These are phyloP conservation scores for Ormyrus rosae DNA, from an alignment of 2,888 invertebrate genomes.

Conservation along the genomic window DNA sequence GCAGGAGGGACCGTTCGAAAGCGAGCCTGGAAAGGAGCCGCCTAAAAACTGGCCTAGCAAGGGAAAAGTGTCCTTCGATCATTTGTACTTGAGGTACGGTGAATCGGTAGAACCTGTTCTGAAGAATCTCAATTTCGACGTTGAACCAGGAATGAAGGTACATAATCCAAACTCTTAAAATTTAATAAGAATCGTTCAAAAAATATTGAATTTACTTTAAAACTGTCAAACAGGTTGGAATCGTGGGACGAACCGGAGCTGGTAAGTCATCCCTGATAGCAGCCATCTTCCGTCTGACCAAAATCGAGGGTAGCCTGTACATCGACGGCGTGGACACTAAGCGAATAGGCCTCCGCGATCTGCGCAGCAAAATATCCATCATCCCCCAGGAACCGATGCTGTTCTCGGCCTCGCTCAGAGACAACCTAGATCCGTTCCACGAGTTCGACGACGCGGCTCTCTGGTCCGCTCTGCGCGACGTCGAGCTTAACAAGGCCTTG, in stretches of 20 bases:
- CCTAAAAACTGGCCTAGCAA: constrained; percentile 82
- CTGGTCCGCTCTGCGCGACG: constrained; percentile 86
- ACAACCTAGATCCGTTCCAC: constrained; percentile 91
- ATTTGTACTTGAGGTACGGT: constrained; percentile 81
- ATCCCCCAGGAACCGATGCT: constrained; percentile 95
- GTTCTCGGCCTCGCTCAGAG: constrained; percentile 88
- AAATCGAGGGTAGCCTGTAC: constrained; percentile 38
- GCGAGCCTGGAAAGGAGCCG: constrained; percentile 78
- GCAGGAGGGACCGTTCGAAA: constrained; percentile 82
- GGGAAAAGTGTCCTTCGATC: constrained; percentile 81
- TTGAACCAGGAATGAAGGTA: constrained; percentile 85
- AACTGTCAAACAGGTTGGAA: constrained; percentile 81
- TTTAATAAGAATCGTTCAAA: background rate
- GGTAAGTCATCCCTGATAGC: constrained; percentile 90
- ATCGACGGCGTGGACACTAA: constrained; percentile 49
- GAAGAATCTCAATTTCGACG: constrained; percentile 82
- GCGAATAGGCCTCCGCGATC: constrained; percentile 39
- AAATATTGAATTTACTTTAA: background rate
- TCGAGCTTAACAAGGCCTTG: constrained; percentile 85
- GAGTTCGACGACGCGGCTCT: constrained; percentile 84
- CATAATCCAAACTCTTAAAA: constrained; percentile 39
- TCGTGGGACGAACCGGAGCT: constrained; percentile 92
- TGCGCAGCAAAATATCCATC: constrained; percentile 77
- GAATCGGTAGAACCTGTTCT: constrained; percentile 82
- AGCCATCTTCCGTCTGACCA: constrained; percentile 81